Base-by-base conservation (phyloP, 2,888 invertebrate species). In the Phalangium opilio region DNA sequence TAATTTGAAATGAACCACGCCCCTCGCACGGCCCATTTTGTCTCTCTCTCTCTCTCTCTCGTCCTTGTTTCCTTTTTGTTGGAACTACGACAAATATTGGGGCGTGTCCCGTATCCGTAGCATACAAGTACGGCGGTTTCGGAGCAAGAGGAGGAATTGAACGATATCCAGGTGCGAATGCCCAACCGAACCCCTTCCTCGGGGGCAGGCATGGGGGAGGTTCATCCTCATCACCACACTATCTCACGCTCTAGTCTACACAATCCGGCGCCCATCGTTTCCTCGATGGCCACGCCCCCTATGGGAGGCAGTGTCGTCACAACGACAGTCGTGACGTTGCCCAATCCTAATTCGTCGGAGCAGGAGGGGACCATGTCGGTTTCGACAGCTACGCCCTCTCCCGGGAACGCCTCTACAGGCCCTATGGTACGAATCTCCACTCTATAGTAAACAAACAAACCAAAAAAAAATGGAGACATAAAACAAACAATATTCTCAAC, bases 121-220 rank as follows among this genome's bases (percentile, higher is more conserved):
- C 61, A 60, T 63, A 63, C 63, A 62, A 59, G 64, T 61, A 63
- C 64, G 62, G 64, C 52, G 34, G 40, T 41, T 12, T 47, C 47
- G 14, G 61, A 59, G 35, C 64, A 63, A 44, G 64, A 65, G 20
- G 67, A 67, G 50, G 67, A 67, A 55, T 58, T 67, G 55, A 67
- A 65, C 53, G 67, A 72, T 63, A 70, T 69, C 55, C 67, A 66
- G 41, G 49, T 52, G 45, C 52, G 52, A 19, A 38, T 52, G 8
- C 50, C 49, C 41, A 52, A 52, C 50, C 45, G 52, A 44, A 52
- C 52, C 41, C 46, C 49, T 20, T 45, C 49, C 27, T 48, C 46
- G 47, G 51, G 49, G 43, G 38, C 14, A 38, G 27, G 27, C 27
- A 27, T 27, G 27, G 27, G 27, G 27, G 27, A 27, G 5, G 38